A percentile compares a stretch with the other conserved stretches of the same genome.
phyloP scores from a whole-genome alignment of 1,140 invertebrate genomes.

The Drosophila cardini region DNA sequence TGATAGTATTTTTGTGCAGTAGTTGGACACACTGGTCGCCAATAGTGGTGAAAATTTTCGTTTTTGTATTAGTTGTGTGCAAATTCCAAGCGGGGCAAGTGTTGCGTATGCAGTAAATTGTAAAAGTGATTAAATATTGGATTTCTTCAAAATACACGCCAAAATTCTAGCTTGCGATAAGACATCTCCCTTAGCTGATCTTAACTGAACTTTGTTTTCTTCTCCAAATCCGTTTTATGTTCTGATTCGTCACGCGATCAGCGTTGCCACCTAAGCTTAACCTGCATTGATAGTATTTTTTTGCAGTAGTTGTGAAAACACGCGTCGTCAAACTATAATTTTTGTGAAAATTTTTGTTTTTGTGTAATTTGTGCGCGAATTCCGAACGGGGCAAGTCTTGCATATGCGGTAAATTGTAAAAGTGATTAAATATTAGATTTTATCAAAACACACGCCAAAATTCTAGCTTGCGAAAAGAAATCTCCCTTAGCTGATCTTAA shows the following conservation, averaged over 20 bases:
- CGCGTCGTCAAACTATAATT: no score
- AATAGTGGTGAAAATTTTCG: background rate
- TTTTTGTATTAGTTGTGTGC: background rate
- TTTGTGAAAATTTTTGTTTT: background rate
- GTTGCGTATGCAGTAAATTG: constrained; percentile 2
- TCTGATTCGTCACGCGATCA: no score
- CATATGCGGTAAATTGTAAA: constrained; percentile 8
- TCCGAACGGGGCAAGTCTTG: background rate
- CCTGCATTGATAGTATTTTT: no score
- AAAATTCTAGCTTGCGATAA: constrained; percentile 30
- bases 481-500: no score
- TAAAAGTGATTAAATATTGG: constrained; percentile 9
- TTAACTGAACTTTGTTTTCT: no score
- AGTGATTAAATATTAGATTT: constrained; percentile 16
- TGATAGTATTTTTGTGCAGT: background rate
- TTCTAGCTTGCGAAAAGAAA: constrained; percentile 31
- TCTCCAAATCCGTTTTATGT: no score
- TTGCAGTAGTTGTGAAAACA: no score
- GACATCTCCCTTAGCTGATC: constrained; percentile 31
- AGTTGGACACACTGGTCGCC: background rate
- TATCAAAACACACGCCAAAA: constrained; percentile 21
- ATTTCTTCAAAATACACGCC: constrained; percentile 27
- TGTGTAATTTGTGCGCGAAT: background rate
- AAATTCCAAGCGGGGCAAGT: background rate
- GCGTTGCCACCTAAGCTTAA: no score